Evolutionary conservation across 2,113 vertebrate genomes (phyloP).

Genomic region (Canis aureus): DNA sequence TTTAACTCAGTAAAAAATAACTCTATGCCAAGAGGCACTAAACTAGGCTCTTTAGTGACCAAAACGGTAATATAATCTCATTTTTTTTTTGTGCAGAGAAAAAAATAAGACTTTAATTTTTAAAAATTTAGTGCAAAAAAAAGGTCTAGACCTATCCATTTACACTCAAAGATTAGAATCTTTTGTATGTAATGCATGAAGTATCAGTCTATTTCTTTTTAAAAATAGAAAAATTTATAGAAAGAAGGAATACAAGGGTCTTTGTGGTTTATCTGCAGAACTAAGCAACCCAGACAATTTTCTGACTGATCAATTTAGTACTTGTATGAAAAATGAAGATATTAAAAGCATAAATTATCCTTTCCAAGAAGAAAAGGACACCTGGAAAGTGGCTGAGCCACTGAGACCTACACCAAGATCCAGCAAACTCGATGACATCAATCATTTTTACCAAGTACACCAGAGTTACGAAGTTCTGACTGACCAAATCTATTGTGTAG

Average conservation of each 20-base stretch:
- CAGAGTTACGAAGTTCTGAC: background rate
- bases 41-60: background rate
- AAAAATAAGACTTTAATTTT: background rate
- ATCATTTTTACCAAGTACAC: background rate
- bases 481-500: background rate
- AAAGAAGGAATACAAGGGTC: background rate
- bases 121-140: background rate
- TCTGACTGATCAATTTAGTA: background rate
- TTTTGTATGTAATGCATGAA: background rate
- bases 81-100: background rate
- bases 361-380: background rate
- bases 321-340: background rate
- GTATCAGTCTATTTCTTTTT: background rate
- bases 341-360: background rate
- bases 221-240: background rate
- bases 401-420: background rate
- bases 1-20: constrained; percentile 23
- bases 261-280: background rate
- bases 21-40: background rate
- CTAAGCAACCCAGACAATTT: background rate
- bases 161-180: background rate
- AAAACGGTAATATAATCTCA: background rate
- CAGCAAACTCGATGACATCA: background rate
- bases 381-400: background rate
- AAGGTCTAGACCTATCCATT: background rate